Evolutionary conservation across 2,888 invertebrate genomes (phyloP).

Genomic region (Trichacis sp.): DNA sequence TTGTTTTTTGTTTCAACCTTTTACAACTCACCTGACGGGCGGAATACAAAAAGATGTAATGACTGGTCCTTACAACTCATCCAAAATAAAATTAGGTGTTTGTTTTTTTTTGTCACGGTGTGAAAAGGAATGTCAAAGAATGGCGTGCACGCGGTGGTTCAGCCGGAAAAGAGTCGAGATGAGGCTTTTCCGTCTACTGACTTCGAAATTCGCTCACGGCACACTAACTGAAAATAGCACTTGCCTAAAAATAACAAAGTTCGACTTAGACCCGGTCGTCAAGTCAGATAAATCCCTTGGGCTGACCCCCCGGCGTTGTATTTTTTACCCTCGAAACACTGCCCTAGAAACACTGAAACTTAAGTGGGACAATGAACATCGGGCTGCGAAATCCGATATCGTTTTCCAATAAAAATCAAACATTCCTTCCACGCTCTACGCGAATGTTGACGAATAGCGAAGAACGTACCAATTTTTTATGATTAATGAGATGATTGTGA

Average conservation of each 20-base stretch:
- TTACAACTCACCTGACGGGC: no score
- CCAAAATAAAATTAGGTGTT: background rate
- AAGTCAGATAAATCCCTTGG: constrained; percentile 27
- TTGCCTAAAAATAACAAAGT: constrained; percentile 55
- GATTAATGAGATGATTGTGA: no score
- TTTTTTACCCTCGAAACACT: constrained; percentile 15
- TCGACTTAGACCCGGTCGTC: constrained; percentile 46
- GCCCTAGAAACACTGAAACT: background rate
- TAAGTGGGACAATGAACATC: no score
- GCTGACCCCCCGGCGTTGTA: constrained; percentile 30
- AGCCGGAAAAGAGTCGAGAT: constrained; percentile 47
- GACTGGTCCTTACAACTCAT: no score
- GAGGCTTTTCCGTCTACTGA: constrained; percentile 50
- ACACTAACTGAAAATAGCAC: constrained; percentile 60
- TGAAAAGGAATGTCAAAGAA: constrained; percentile 17
- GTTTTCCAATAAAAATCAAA: no score
- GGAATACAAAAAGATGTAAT: no score
- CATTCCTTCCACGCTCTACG: no score
- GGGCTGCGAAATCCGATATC: no score
- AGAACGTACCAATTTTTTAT: no score
- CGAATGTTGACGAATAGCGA: no score
- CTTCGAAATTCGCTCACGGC: constrained; percentile 49
- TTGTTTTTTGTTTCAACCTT: no score
- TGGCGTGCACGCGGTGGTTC: constrained; percentile 39
- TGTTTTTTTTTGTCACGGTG: constrained; percentile 5